Percentiles rank a stretch among this genome's conserved stretches.
Conservation (phyloP, 2,888 invertebrate species). For the Idaea aversata region DNA sequence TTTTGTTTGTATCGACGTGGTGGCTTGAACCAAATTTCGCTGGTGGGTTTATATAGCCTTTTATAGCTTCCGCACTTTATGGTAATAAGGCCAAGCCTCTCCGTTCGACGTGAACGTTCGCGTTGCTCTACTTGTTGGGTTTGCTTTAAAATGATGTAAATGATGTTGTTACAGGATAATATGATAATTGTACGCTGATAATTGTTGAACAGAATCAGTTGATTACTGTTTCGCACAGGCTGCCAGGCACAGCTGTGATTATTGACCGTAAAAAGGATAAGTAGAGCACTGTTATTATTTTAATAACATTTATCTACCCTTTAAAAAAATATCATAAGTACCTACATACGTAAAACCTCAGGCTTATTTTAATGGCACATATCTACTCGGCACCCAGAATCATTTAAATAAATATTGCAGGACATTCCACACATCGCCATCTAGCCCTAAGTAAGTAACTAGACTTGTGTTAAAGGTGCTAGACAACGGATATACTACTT, state of each 20-base stretch:
- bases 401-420: too few species aligned
- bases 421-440: too few species aligned
- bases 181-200: not conserved
- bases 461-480: too few species aligned
- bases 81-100: slow-evolving; percentile 51
- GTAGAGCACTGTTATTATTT: not conserved
- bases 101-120: slow-evolving; percentile 9
- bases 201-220: not conserved
- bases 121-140: not conserved
- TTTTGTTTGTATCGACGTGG: slow-evolving; percentile 49
- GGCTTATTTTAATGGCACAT: too few species aligned
- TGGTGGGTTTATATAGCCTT: slow-evolving; percentile 48
- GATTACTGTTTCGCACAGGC: not conserved
- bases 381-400: too few species aligned
- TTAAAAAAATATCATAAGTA: too few species aligned
- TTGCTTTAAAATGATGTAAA: slow-evolving; percentile 1
- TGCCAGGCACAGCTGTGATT: not conserved
- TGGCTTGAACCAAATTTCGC: slow-evolving; percentile 39
- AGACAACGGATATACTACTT: too few species aligned
- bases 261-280: not conserved
- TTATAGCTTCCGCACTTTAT: slow-evolving; percentile 69
- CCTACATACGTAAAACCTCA: too few species aligned
- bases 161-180: not conserved
- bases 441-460: too few species aligned
- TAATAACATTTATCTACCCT: not conserved